Evolutionary conservation across 1,140 invertebrate species (phyloP), one percentile per base, ranked within the genome.

Genomic region (Drosophila kohkoa): DNA sequence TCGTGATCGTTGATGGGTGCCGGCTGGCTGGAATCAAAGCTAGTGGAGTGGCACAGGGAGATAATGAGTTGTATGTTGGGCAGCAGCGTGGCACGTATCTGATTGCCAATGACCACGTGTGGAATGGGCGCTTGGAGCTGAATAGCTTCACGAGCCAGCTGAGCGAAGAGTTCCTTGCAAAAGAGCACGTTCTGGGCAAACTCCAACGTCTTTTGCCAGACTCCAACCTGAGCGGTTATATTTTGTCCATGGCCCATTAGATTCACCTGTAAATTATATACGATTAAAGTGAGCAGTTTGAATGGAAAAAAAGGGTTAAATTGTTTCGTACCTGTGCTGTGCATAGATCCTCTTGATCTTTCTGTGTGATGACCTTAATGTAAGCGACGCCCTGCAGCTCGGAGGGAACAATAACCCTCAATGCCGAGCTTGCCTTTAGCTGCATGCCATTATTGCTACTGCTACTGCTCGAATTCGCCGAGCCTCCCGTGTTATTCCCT

Each of bases 101-200:
- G 98, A 93, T 99, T 99, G 49, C 98, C 98, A 54, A 99, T 97
- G 30, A 99, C 98, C 94, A 99, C 97, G 89, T 99, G 98, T 6
- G 98, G 98, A 90, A 99, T 98, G 1, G 96, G 96, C 2, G 97
- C 96, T 86, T 98, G 96, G 1, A 98, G 92, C 81, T 99, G 97
- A 3, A 99, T 98, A 0, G 98, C 98, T 93, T 99, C 98, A 71
- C 97, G 96, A 0, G 98, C 98, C 35, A 99, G 93, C 91, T 99
- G 97, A 71, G 97, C 97, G 92, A 99, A 99, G 2, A 99, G 92
- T 93, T 99, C 98, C 93, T 99, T 99, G 92, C 98, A 99, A 93
- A 99, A 99, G 3, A 99, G 93, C 32, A 99, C 98, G 93, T 99
- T 99, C 91, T 99, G 98, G 0, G 98, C 98, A 1, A 97, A 97